Conservation (phyloP, 2,113 vertebrate species). For the Hypocryptadius cinnamomeus region DNA sequence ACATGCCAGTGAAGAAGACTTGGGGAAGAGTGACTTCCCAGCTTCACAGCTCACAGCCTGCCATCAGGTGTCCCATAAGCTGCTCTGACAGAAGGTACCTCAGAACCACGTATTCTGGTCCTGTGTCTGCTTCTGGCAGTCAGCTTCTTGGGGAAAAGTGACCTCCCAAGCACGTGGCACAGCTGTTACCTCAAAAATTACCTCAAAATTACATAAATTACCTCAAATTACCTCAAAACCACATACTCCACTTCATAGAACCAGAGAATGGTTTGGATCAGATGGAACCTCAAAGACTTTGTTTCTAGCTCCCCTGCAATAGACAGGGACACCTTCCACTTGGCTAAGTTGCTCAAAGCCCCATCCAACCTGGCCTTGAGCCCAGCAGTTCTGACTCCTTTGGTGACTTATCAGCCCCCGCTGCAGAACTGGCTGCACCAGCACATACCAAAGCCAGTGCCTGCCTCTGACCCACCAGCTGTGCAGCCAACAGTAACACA, state of each 20-base stretch:
- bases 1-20: neutral
- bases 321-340: neutral
- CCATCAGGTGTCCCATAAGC: neutral
- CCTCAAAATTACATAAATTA: neutral
- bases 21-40: neutral
- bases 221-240: neutral
- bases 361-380: neutral
- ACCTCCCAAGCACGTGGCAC: neutral
- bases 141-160: neutral
- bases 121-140: neutral
- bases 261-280: neutral
- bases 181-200: too few relatives aligned
- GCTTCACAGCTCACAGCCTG: neutral
- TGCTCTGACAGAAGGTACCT: neutral
- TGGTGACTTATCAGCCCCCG: neutral
- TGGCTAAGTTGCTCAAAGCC: neutral
- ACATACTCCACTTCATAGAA: neutral
- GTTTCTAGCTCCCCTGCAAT: neutral
- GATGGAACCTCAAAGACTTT: neutral
- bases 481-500: neutral
- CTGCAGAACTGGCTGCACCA: neutral
- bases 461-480: neutral
- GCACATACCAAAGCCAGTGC: neutral
- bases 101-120: neutral
- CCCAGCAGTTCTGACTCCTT: neutral